A percentile compares a stretch with the other conserved stretches of the same genome.
phyloP scores from a whole-genome alignment of 2,797 vertebrate species.

The Heliangelus exortis region DNA sequence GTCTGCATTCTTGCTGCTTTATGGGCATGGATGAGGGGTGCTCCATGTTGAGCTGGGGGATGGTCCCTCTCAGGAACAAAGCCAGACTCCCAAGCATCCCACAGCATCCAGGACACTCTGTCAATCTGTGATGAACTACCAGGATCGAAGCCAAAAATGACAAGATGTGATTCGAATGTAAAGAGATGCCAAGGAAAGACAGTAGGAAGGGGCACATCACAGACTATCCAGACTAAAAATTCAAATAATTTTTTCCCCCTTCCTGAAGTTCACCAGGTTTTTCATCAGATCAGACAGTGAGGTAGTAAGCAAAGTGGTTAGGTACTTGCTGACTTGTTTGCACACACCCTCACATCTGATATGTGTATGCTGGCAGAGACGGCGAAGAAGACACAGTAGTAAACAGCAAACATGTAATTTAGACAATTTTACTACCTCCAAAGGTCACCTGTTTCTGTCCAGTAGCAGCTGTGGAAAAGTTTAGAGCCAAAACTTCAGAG shows the following conservation, averaged over 20 bases:
- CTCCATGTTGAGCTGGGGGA: background rate
- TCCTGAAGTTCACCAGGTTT: background rate
- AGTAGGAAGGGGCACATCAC: background rate
- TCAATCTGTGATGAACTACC: background rate
- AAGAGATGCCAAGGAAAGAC: background rate
- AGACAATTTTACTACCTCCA: background rate
- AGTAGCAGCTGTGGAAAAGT: background rate
- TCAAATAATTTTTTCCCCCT: background rate
- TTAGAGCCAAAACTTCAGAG: background rate
- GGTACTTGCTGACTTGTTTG: background rate
- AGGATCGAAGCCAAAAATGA: background rate
- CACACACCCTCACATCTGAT: background rate
- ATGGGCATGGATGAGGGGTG: background rate
- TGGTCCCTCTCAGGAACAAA: background rate
- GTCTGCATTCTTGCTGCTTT: background rate
- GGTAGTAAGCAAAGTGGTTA: background rate
- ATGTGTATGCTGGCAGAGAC: background rate
- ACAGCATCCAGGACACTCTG: background rate
- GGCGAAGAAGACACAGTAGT: background rate
- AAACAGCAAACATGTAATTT: background rate
- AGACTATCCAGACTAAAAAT: background rate
- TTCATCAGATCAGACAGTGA: background rate
- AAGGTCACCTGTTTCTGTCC: background rate
- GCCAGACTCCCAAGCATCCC: background rate
- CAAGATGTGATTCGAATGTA: background rate